phyloP scores from a whole-genome alignment of 2,797 vertebrate species.

The Propithecus perrieri region DNA sequence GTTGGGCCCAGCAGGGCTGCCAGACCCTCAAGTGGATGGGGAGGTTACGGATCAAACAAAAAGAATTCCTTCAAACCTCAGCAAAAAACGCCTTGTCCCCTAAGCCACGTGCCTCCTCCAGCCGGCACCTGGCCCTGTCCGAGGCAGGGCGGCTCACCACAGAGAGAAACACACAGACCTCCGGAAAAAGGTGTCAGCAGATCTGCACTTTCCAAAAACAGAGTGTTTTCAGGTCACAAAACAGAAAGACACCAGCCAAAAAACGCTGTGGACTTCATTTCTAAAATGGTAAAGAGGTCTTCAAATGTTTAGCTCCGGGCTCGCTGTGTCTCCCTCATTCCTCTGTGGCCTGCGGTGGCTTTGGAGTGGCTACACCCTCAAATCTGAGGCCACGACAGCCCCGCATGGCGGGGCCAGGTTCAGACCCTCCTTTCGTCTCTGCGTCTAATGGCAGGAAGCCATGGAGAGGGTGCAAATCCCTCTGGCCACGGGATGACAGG shows the following conservation, averaged over 20 bases:
- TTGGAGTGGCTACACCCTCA: not conserved
- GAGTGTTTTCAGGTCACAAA: conserved; percentile 61
- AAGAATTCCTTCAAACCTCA: not conserved
- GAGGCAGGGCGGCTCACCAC: not conserved
- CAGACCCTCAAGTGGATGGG: not conserved
- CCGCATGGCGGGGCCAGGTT: not conserved
- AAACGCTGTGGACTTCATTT: not conserved
- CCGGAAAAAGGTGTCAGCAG: conserved; percentile 27
- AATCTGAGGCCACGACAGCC: not conserved
- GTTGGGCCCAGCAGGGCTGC: not conserved
- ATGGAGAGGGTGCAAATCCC: not conserved
- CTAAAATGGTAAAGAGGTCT: not conserved
- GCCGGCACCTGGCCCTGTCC: not conserved
- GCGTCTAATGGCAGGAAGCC: not conserved
- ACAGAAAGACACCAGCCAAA: conserved; percentile 24
- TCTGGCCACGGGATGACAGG: not conserved
- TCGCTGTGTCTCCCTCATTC: not conserved
- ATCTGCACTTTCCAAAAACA: conserved; percentile 56
- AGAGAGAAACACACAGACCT: conserved; percentile 41
- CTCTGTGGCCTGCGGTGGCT: not conserved
- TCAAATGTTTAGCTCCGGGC: not conserved
- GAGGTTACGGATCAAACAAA: not conserved
- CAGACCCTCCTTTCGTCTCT: not conserved
- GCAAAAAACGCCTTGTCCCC: not conserved
- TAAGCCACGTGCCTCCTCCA: not conserved